phyloP scores from a whole-genome alignment of 2,797 vertebrate genomes.

The Megaceryle alcyon region DNA sequence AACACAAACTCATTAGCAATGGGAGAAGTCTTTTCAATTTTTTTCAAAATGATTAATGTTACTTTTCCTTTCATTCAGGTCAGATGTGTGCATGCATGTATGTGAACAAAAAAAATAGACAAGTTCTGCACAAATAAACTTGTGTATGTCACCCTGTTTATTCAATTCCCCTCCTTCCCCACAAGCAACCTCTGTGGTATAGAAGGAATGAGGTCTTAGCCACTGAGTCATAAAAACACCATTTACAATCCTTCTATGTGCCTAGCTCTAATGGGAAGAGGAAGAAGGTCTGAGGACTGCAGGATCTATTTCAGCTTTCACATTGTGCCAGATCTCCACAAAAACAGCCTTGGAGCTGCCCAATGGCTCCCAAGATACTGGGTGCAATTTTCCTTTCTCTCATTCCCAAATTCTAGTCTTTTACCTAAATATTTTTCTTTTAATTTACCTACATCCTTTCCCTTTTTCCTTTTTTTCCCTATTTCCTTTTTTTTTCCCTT shows the following conservation, averaged over 20 bases:
- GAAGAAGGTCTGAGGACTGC: neutral
- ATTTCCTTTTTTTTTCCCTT: neutral
- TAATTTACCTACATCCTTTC: no score
- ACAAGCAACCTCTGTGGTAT: neutral
- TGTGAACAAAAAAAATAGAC: neutral
- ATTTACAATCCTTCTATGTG: neutral
- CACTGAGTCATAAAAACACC: neutral
- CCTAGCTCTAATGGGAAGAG: neutral
- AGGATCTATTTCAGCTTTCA: neutral
- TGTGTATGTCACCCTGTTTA: neutral
- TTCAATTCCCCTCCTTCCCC: neutral
- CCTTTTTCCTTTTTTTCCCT: rapidly evolving
- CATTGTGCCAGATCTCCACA: neutral
- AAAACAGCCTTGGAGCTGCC: neutral
- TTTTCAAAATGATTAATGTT: slow-evolving; percentile 24
- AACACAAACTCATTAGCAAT: slow-evolving; percentile 18
- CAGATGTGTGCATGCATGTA: neutral
- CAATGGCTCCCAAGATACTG: neutral
- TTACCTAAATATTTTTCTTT: neutral
- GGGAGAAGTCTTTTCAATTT: neutral
- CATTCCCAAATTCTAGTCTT: neutral
- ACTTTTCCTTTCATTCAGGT: slow-evolving; percentile 2
- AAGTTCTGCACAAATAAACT: neutral
- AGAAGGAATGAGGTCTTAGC: neutral
- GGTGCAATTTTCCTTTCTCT: neutral